A percentile compares a stretch with the other conserved stretches of the same genome.
phyloP scores from a whole-genome alignment of 2,113 vertebrate species.

The Gymnocephalus cernua region DNA sequence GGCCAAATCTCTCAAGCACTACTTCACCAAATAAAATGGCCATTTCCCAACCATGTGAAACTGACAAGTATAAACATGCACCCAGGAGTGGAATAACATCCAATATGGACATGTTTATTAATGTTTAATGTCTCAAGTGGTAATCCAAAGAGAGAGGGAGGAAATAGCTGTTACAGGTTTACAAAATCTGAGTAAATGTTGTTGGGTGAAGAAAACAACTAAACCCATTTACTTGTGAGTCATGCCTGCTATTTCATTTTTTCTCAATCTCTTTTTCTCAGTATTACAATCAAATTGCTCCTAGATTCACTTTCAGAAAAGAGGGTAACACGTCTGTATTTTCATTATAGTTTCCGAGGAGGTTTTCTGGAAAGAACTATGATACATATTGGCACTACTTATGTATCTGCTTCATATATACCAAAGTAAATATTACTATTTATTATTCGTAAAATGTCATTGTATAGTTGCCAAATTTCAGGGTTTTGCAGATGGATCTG shows the following conservation, averaged over 20 bases:
- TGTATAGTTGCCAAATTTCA: not conserved
- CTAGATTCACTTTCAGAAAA: not conserved
- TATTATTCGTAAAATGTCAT: not conserved
- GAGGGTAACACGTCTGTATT: not conserved
- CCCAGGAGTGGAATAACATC: not conserved
- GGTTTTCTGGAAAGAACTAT: not conserved
- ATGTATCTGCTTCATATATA: not conserved
- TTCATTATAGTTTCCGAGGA: not conserved
- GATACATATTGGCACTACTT: not conserved
- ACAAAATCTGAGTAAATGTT: not conserved
- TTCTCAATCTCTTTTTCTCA: slow-evolving; percentile 9
- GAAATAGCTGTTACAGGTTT: not conserved
- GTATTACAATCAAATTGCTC: not conserved
- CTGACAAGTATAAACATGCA: slow-evolving; percentile 2
- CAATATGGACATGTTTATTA: slow-evolving; percentile 19
- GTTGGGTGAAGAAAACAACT: not conserved
- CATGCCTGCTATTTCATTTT: slow-evolving; percentile 19
- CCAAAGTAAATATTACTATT: not conserved
- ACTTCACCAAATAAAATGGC: not conserved
- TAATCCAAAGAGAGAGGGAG: not conserved
- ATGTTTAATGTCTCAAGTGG: not conserved
- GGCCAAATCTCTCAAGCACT: not conserved
- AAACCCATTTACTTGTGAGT: slow-evolving; percentile 21
- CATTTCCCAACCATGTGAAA: slow-evolving; percentile 23
- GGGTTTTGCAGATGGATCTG: not conserved